These are phyloP conservation scores for Acanthurus lineatus DNA, from an alignment of 2,797 vertebrate genomes.

Conservation along the genomic window DNA sequence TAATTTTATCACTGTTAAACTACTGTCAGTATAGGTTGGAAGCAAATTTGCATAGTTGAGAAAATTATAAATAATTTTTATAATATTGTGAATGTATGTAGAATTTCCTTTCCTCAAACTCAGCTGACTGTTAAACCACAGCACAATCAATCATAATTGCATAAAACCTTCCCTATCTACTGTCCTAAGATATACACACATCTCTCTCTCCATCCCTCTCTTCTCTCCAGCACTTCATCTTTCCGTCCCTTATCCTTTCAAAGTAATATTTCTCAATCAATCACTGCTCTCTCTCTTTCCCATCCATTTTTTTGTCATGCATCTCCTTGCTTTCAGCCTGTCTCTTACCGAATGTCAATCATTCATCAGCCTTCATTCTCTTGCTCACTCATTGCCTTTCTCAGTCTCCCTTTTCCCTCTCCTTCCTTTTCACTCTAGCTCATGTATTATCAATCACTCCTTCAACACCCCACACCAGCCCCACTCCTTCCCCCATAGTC, in stretches of 20 bases:
- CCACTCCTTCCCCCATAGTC: not conserved
- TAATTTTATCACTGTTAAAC: too few species aligned
- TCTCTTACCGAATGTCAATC: conserved; percentile 60
- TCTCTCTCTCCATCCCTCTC: not conserved
- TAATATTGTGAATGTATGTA: conserved; percentile 19
- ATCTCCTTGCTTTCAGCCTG: conserved; percentile 57
- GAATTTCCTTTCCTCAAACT: not conserved
- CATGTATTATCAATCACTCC: conserved; percentile 56
- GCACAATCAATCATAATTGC: conserved; percentile 36
- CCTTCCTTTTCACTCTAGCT: conserved; percentile 20
- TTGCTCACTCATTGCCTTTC: conserved; percentile 17
- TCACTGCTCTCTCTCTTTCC: conserved; percentile 53
- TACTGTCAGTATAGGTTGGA: too few species aligned
- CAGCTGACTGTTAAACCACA: conserved; percentile 11
- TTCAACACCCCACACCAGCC: not conserved
- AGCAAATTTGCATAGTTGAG: not conserved
- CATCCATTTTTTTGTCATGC: conserved; percentile 36
- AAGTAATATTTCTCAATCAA: conserved; percentile 53
- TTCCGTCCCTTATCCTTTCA: conserved; percentile 36
- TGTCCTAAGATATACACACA: conserved; percentile 16
- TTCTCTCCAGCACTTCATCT: conserved; percentile 7
- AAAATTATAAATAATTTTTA: not conserved
- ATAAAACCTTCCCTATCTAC: conserved; percentile 27
- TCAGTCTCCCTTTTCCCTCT: conserved; percentile 10
- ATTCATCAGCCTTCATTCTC: conserved; percentile 49